Base-by-base conservation (phyloP, 2,113 vertebrate species). In the Thryonomys swinderianus region DNA sequence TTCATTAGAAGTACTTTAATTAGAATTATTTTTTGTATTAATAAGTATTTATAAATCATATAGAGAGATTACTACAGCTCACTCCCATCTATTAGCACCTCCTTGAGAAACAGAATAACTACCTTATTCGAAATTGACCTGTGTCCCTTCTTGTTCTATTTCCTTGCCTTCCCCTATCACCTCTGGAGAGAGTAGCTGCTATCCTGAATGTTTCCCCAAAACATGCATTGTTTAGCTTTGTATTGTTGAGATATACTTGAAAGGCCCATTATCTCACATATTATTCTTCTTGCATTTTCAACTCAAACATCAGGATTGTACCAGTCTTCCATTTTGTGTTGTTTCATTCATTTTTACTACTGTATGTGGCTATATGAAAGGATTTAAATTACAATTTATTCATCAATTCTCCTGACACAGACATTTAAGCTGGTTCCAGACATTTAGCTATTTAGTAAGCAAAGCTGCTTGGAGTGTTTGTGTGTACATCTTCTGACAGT, bases 271-370 rank as follows among this genome's bases (percentile, higher is more conserved):
- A 74, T 32, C 10, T 51, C 14, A 64, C 18, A 14, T 53, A 21
- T 64, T 74, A 66, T 71, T 83, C 23, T 86, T 90, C 37, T 74
- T 83, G 13, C 0, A 61, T 67, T 87, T 94, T 92, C 94, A 45
- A 95, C 17, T 76, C 64, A 78, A 85, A 55, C 25, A 53, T 86
- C 27, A 48, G 80, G 6, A 66, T 53, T 57, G 5, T 85, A 64
- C 81, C 59, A 74, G 21, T 40, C 79, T 42, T n/a, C 40, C 45
- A 93, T 87, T 92, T 64, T 80, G 53, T 34, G 30, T 34, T 92
- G 67, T 25, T 79, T 93, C 79, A 37, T 48, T 91, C n/a, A 13
- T 62, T 66, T 94, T 90, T 37, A 74, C 4, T 40, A 7, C 90
- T 64, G 42, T 69, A 21, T 62, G 91, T 80, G 71, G 40, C 51